These are phyloP conservation scores for Dryobates pubescens DNA, from an alignment of 2,797 vertebrate species.

Conservation along the genomic window DNA sequence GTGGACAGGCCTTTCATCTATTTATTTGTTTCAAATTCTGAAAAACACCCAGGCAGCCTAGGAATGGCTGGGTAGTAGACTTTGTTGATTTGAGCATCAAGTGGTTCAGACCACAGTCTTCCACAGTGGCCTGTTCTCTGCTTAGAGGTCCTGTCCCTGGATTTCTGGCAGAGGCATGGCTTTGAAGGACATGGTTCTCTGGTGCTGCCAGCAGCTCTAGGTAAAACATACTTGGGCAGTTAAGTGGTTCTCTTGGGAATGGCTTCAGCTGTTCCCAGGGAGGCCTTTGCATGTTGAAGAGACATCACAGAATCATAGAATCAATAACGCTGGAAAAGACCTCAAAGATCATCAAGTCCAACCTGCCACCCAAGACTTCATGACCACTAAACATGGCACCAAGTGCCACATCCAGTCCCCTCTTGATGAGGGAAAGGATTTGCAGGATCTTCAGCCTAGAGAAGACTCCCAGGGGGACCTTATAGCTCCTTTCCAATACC, in stretches of 20 bases:
- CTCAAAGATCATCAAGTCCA: no score
- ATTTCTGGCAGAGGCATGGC: slow-evolving; percentile 92
- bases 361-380: no score
- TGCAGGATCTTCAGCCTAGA: no score
- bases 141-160: slow-evolving; percentile 93
- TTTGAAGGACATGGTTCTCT: slow-evolving; percentile 94
- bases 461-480: no score
- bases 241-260: background rate
- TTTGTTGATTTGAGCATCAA: background rate
- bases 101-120: slow-evolving; percentile 41
- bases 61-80: background rate
- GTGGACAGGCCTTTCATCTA: background rate
- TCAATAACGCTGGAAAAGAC: no score
- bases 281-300: background rate
- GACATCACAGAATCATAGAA: background rate
- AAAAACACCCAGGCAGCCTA: background rate
- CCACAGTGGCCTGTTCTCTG: slow-evolving; percentile 93
- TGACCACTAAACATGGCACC: no score
- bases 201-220: slow-evolving; percentile 86
- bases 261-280: background rate
- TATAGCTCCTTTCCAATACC: no score
- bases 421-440: background rate
- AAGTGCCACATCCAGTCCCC: no score
- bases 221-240: slow-evolving; percentile 68
- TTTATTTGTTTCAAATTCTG: background rate